A percentile compares a stretch with the other conserved stretches of the same genome.
Conservation (phyloP, 1,140 invertebrate genomes). For the Drosophila neocordata region DNA sequence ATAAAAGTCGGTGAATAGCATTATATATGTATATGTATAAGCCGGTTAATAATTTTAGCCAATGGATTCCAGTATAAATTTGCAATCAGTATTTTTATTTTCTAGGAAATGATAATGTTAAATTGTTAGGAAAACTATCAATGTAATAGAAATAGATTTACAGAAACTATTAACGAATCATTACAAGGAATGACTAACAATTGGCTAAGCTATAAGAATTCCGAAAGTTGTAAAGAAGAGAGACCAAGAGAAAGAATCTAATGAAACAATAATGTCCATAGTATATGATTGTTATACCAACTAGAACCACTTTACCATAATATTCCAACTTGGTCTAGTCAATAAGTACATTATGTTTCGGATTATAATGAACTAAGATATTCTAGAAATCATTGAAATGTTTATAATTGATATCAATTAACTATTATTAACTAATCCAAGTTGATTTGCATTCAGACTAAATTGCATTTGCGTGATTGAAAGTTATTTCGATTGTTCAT, state of each 20-base stretch:
- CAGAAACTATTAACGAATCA: too few relatives aligned
- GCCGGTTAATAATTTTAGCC: conserved; percentile 23
- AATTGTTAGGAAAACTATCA: not conserved
- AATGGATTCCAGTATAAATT: not conserved
- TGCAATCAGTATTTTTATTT: not conserved
- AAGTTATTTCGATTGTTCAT: conserved; percentile 37
- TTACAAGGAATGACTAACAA: too few relatives aligned
- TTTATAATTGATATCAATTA: not conserved
- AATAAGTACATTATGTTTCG: too few relatives aligned
- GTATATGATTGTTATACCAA: too few relatives aligned
- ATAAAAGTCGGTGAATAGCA: conserved; percentile 2
- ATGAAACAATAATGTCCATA: too few relatives aligned
- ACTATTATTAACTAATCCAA: not conserved
- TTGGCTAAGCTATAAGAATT: too few relatives aligned
- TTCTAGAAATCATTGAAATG: too few relatives aligned
- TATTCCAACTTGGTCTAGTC: too few relatives aligned
- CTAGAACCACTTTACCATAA: too few relatives aligned
- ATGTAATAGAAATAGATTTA: not conserved
- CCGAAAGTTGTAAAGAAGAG: too few relatives aligned
- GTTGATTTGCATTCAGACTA: not conserved
- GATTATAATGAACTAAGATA: too few relatives aligned
- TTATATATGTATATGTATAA: not conserved
- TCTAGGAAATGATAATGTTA: conserved; percentile 1
- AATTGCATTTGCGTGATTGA: conserved; percentile 24
- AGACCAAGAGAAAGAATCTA: too few relatives aligned